These are phyloP conservation scores for Tyto alba DNA, from an alignment of 2,113 vertebrate species.

Conservation along the genomic window DNA sequence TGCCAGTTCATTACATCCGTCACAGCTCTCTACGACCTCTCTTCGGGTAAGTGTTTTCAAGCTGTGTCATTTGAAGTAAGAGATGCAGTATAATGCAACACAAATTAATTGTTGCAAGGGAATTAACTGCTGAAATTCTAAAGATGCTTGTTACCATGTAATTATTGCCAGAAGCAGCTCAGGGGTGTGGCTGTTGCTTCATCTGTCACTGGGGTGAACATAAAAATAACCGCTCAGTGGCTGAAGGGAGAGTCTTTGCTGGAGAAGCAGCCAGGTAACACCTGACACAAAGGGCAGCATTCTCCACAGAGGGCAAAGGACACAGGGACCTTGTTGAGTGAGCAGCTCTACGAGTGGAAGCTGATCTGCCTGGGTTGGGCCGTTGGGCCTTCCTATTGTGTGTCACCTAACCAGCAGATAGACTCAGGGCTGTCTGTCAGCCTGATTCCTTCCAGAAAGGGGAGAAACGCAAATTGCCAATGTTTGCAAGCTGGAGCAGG, in stretches of 20 bases:
- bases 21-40: constrained; percentile 89
- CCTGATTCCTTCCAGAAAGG: neutral
- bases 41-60: constrained; percentile 74
- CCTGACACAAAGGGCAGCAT: neutral
- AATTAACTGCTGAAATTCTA: neutral
- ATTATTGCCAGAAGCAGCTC: neutral
- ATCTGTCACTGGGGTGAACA: neutral
- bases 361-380: neutral
- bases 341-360: neutral
- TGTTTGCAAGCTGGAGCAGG: neutral
- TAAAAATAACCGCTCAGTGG: neutral
- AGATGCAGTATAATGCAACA: accelerated
- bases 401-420: neutral
- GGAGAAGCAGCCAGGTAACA: neutral
- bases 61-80: neutral
- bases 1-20: constrained; percentile 95
- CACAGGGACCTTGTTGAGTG: neutral
- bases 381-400: neutral
- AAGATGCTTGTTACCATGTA: neutral
- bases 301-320: neutral
- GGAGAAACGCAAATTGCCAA: neutral
- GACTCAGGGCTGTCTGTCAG: neutral
- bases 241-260: neutral
- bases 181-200: neutral
- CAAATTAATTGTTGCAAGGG: neutral